Base-by-base conservation (phyloP, 1,140 invertebrate species). In the Leptinotarsa lineolata region DNA sequence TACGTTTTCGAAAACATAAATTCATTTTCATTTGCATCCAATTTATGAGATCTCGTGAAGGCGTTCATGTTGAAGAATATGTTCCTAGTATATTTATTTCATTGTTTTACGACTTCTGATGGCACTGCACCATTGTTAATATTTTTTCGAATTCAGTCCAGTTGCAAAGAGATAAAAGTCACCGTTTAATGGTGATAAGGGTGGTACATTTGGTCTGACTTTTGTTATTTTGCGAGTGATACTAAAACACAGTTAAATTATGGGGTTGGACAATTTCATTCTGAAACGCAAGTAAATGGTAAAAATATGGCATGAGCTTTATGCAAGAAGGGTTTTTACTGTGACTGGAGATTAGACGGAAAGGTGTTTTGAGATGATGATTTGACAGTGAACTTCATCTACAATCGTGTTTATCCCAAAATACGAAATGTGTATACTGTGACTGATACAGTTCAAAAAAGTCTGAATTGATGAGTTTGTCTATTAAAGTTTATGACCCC, bases 241-340 rank as follows among this genome's bases (percentile, higher is more conserved):
- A 65, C 11, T 65, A 65, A 65, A 60, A 65, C 63, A 65, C 30
- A 65, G 63, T 65, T 65, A 65, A 65, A 65, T 65, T 24, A 24
- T 65, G 63, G 63, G 63, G 63, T 65, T 65, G 24, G 8, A 30
- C 59, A 12, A 61, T 20, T 61, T 61, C 59, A 6, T 65, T 65
- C 24, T 65, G 30, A 65, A 65, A 65, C 21, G 63, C 63, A 65
- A 22, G 63, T 65, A 65, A 22, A 22, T 65, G 22, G 15, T 22
- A 65, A 65, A 65, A 65, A 65, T 65, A 30, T 30, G 24, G n/a
- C n/a, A n/a, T n/a, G n/a, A n/a, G n/a, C n/a, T n/a, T n/a, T n/a
- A n/a, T n/a, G n/a, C n/a, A n/a, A n/a, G n/a, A n/a, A n/a, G n/a
- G n/a, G 64, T 66, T 66, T 66, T 66, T 45, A 66, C 64, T 30